These are phyloP conservation scores for Drosophila littoralis DNA, from an alignment of 1,140 invertebrate genomes.

Conservation along the genomic window DNA sequence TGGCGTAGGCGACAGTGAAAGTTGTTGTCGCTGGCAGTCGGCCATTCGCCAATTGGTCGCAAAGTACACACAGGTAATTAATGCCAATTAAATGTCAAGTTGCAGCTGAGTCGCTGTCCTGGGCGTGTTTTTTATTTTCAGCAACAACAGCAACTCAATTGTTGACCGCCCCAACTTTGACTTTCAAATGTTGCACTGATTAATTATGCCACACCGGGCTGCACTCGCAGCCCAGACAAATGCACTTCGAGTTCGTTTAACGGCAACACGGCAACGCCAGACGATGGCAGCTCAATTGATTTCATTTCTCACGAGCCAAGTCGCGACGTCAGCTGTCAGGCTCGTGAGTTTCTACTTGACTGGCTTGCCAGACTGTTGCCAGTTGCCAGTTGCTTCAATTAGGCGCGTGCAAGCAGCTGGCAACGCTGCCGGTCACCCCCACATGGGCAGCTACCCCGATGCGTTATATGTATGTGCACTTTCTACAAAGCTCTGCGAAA, in stretches of 20 bases:
- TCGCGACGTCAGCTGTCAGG: slow-evolving; percentile 43
- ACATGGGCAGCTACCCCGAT: slow-evolving; percentile 7
- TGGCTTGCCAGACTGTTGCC: slow-evolving; percentile 13
- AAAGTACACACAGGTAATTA: slow-evolving; percentile 64
- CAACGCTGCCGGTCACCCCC: slow-evolving; percentile 16
- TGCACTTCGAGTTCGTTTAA: slow-evolving; percentile 11
- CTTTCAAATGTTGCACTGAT: slow-evolving; percentile 73
- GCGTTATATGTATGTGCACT: slow-evolving; percentile 43
- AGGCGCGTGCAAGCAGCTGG: slow-evolving; percentile 21
- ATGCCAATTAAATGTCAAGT: slow-evolving; percentile 80
- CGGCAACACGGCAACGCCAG: slow-evolving; percentile 31
- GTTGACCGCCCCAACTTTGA: slow-evolving; percentile 62
- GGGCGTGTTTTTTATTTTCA: slow-evolving; percentile 43
- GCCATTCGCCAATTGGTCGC: slow-evolving; percentile 24
- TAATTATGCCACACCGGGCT: slow-evolving; percentile 54
- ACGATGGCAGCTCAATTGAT: slow-evolving; percentile 68
- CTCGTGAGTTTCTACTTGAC: slow-evolving; percentile 33
- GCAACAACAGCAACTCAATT: slow-evolving; percentile 48
- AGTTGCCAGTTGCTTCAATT: slow-evolving; percentile 40
- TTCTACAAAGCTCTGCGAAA: slow-evolving; percentile 48
- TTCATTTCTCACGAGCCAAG: slow-evolving; percentile 67
- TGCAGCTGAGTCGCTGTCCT: slow-evolving; percentile 40
- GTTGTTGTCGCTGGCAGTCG: slow-evolving; percentile 35
- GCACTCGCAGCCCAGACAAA: slow-evolving; percentile 13
- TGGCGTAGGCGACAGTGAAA: slow-evolving; percentile 78